A percentile compares a stretch with the other conserved stretches of the same genome.
Evolutionary conservation across 2,888 invertebrate species (phyloP).

Genomic region (Philonicus albiceps): DNA sequence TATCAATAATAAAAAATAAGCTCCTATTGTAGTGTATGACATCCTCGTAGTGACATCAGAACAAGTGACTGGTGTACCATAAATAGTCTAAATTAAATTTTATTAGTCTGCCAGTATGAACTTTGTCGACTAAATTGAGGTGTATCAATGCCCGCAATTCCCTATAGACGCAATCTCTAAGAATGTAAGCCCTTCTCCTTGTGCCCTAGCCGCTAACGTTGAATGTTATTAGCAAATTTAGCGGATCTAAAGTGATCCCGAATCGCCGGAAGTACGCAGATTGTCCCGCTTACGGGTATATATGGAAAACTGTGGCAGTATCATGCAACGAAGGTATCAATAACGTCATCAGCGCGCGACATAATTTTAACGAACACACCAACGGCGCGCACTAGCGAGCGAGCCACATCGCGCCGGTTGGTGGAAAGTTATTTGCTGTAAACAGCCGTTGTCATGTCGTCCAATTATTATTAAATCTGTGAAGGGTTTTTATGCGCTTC

Average conservation of each 20-base stretch:
- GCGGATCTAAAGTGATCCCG: neutral
- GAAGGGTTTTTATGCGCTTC: neutral
- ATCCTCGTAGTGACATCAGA: no score
- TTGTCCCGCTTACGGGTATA: neutral
- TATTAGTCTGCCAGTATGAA: neutral
- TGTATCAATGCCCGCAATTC: neutral
- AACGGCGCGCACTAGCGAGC: neutral
- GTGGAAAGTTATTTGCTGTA: conserved; percentile 32
- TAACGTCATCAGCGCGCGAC: conserved; percentile 11
- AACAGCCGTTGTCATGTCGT: conserved; percentile 34
- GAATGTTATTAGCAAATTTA: neutral
- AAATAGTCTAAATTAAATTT: no score
- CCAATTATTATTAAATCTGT: conserved; percentile 31
- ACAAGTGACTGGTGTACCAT: no score
- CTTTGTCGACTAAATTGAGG: neutral
- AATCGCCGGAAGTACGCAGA: neutral
- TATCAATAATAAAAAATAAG: no score
- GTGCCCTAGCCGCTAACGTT: neutral
- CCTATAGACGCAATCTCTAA: neutral
- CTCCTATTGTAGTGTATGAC: no score
- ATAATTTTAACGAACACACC: conserved; percentile 24
- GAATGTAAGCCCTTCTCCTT: neutral
- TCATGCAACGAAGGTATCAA: conserved; percentile 4
- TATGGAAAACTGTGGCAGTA: neutral
- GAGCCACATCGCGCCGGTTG: neutral